phyloP scores from a whole-genome alignment of 2,113 vertebrate genomes.

The Piliocolobus tephrosceles region DNA sequence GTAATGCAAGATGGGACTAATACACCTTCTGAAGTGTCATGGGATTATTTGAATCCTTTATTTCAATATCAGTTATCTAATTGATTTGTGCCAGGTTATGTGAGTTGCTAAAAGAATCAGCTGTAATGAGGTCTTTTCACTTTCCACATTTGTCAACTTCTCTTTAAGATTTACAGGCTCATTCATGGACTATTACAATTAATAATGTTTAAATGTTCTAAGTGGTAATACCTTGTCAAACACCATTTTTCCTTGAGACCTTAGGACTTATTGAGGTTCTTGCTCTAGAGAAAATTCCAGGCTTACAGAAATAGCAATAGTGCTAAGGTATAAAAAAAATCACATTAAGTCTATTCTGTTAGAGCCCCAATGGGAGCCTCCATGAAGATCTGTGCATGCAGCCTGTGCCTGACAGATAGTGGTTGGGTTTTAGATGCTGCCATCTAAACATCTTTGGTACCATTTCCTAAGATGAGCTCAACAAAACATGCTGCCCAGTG shows the following conservation, averaged over 20 bases:
- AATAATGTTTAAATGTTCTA: slow-evolving; percentile 21
- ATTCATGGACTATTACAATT: slow-evolving; percentile 16
- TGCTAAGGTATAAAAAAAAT: background rate
- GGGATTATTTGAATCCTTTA: background rate
- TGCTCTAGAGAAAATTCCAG: background rate
- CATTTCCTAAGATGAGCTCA: background rate
- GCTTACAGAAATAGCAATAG: background rate
- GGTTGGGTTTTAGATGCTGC: background rate
- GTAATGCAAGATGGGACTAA: too few species aligned
- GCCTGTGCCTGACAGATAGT: background rate
- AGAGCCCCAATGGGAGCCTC: background rate
- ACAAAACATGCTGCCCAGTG: background rate
- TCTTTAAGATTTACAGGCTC: slow-evolving; percentile 24
- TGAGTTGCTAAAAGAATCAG: slow-evolving; percentile 36
- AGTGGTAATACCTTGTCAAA: background rate
- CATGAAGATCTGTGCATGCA: background rate
- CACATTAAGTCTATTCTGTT: background rate
- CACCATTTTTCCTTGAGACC: slow-evolving; percentile 3
- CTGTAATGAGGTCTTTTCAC: background rate
- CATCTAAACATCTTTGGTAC: background rate
- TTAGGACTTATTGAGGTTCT: slow-evolving; percentile 4
- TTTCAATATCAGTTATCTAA: slow-evolving; percentile 27
- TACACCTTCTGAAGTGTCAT: background rate
- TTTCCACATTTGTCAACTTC: slow-evolving; percentile 40
- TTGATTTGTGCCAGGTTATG: slow-evolving; percentile 29